A percentile compares a stretch with the other conserved stretches of the same genome.
These are phyloP conservation scores for Cataglyphis altisquamis DNA, from an alignment of 2,888 invertebrate species.

Conservation along the genomic window DNA sequence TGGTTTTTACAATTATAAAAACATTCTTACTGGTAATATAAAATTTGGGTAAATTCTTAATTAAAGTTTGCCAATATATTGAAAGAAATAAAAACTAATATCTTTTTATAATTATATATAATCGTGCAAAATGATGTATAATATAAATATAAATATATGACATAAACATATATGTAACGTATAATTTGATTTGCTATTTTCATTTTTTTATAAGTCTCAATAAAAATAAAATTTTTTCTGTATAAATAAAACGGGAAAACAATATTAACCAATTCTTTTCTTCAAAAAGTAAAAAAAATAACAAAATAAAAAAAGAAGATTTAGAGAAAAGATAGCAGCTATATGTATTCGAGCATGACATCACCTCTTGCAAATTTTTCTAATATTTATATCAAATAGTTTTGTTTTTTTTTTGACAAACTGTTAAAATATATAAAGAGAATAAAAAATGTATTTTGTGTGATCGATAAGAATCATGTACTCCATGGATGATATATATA, in stretches of 20 bases:
- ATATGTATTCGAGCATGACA: conserved; percentile 36
- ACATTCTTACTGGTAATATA: background rate
- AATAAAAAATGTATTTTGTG: conserved; percentile 68
- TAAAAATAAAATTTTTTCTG: conserved; percentile 41
- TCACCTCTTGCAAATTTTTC: conserved; percentile 45
- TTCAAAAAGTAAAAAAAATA: background rate
- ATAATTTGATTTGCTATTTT: conserved; percentile 34
- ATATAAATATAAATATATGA: conserved; percentile 53
- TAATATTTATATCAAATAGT: conserved; percentile 52
- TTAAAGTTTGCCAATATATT: conserved; percentile 41
- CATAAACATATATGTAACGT: conserved; percentile 41
- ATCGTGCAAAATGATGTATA: conserved; percentile 41
- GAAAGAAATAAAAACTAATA: conserved; percentile 51
- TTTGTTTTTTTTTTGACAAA: conserved; percentile 55
- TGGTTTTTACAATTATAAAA: conserved; percentile 24
- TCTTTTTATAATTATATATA: conserved; percentile 49
- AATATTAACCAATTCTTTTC: conserved; percentile 11
- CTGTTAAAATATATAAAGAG: conserved; percentile 66
- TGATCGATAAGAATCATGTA: conserved; percentile 69
- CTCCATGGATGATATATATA: conserved; percentile 63
- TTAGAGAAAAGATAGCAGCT: conserved; percentile 57
- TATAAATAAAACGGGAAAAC: conserved; percentile 22
- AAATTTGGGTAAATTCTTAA: conserved; percentile 19
- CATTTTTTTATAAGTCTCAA: conserved; percentile 18
- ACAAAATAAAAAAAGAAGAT: background rate